Percentiles rank a stretch among this genome's conserved stretches.
Evolutionary conservation across 92 coral and sea anemone genomes (phyloP).

Genomic region (Actinostola sp.): DNA sequence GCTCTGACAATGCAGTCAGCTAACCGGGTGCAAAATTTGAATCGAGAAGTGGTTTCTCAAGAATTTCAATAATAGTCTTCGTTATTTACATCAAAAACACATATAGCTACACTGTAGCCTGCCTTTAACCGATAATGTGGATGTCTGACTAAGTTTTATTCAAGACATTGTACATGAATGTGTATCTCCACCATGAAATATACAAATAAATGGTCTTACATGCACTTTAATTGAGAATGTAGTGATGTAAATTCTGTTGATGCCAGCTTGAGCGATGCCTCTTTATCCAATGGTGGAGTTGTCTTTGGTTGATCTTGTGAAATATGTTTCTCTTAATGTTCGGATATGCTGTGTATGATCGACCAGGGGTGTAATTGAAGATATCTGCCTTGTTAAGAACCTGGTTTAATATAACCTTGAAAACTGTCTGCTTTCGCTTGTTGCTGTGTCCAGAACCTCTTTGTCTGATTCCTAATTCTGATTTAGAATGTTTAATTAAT

Average conservation of each 20-base stretch:
- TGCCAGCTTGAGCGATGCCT: constrained; percentile 39
- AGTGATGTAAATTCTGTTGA: constrained; percentile 26
- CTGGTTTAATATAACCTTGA: constrained; percentile 44
- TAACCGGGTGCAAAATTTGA: no score
- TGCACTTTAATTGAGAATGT: constrained; percentile 8
- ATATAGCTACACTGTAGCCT: no score
- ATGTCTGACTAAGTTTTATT: no score
- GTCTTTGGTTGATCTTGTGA: constrained; percentile 1
- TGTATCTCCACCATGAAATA: background rate
- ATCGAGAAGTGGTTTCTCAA: no score
- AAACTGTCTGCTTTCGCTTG: constrained; percentile 25
- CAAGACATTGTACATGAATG: no score
- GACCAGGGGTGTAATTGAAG: constrained; percentile 46
- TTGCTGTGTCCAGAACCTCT: constrained; percentile 39
- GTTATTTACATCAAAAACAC: no score
- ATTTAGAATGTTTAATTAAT: constrained; percentile 33
- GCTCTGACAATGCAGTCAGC: no score
- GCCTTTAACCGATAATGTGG: no score
- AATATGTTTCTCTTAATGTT: constrained; percentile 17
- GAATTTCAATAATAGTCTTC: no score
- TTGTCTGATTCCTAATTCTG: constrained; percentile 33
- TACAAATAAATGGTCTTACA: no score
- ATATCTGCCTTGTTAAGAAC: constrained; percentile 28
- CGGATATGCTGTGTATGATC: constrained; percentile 35
- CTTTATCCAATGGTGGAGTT: constrained; percentile 41